Evolutionary conservation across 1,140 invertebrate species (phyloP).

Genomic region (Lanistes nyassanus): DNA sequence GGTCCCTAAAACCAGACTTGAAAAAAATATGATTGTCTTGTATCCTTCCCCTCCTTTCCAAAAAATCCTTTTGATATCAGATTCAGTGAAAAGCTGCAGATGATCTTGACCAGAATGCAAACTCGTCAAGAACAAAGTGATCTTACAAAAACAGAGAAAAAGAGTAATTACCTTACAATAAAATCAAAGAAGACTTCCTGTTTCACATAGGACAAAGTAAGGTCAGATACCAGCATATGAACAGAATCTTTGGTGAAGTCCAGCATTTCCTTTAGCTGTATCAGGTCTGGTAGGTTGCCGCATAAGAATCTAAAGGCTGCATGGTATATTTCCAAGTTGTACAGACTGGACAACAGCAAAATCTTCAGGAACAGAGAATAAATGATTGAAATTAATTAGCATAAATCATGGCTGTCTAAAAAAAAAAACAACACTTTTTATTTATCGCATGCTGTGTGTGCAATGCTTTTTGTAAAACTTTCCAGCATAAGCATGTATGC

Average conservation of each 20-base stretch:
- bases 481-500: neutral
- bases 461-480: neutral
- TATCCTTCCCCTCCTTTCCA: too few species aligned
- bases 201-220: constrained; percentile 45
- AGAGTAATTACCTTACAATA: constrained; percentile 27
- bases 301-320: constrained; percentile 43
- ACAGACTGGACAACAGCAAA: constrained; percentile 48
- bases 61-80: neutral
- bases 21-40: too few species aligned
- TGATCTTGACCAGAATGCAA: neutral
- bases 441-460: too few species aligned
- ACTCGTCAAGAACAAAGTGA: too few species aligned
- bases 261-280: constrained; percentile 45
- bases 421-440: too few species aligned
- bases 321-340: constrained; percentile 50
- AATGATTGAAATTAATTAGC: too few species aligned
- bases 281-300: constrained; percentile 48
- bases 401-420: too few species aligned
- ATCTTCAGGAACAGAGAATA: constrained; percentile 20
- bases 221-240: constrained; percentile 44
- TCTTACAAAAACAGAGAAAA: neutral
- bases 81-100: neutral
- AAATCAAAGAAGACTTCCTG: constrained; percentile 48
- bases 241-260: constrained; percentile 46
- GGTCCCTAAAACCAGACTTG: too few species aligned